phyloP scores from a whole-genome alignment of 2,113 vertebrate species.

The Gracilinanus agilis region DNA sequence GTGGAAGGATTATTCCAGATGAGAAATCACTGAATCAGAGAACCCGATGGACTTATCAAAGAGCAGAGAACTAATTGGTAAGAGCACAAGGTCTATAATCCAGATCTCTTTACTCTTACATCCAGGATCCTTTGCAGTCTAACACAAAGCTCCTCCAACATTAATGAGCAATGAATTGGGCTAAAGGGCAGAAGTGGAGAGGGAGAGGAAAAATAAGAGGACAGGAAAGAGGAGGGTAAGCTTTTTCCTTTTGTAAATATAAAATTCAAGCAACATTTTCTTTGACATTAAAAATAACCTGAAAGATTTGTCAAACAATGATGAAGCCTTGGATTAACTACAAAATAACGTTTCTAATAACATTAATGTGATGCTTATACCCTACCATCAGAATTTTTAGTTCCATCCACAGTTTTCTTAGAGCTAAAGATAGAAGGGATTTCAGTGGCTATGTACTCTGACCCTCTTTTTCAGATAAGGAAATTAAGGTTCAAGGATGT shows the following conservation, averaged over 20 bases:
- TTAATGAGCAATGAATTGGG: neutral
- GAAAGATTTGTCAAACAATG: neutral
- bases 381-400: neutral
- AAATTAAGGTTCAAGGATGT: neutral
- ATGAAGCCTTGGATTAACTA: neutral
- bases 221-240: neutral
- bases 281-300: neutral
- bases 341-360: neutral
- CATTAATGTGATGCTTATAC: neutral
- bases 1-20: conserved; percentile 45
- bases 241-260: neutral
- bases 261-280: neutral
- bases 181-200: too few species aligned
- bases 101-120: neutral
- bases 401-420: neutral
- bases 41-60: neutral
- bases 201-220: neutral
- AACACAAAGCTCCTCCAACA: neutral
- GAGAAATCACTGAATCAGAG: conserved; percentile 1
- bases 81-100: neutral
- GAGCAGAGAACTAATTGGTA: neutral
- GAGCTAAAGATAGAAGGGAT: neutral
- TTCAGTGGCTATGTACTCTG: neutral
- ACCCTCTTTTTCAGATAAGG: neutral
- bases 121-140: neutral